Evolutionary conservation across 2,888 invertebrate species (phyloP), one percentile per base, ranked within the genome.

Genomic region (Nomada fabriciana): DNA sequence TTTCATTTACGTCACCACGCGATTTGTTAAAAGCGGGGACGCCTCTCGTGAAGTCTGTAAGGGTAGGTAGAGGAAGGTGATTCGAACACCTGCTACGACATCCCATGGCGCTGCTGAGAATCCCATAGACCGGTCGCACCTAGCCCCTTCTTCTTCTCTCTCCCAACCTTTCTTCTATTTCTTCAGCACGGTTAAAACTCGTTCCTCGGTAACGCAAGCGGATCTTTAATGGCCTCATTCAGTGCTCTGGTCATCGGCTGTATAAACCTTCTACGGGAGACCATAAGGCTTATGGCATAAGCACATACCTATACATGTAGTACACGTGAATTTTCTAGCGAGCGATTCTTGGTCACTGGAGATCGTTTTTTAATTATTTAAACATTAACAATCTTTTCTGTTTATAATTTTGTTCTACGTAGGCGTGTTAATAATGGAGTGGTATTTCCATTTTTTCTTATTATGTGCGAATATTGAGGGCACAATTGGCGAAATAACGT

Each of bases 201-300:
- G 86, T 87, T 88, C 77, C 75, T 73, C 73, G 71, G 70, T 80
- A 86, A 80, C 77, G 65, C 75, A 73, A 80, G 73, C 76, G 81
- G 80, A 82, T 88, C 85, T 79, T 88, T 85, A 85, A 83, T 82
- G 85, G 81, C 82, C 87, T 89, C 79, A 85, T 86, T 82, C 71
- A 47, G 74, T 68, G 76, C 60, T 61, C 77, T 76, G 70, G 72
- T 74, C 76, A 70, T 68, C 55, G 71, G 63, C 86, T 76, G 64
- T 63, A 13, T 52, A 52, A 4, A 53, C 63, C 68, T 76, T 72
- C 61, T 25, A 75, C 43, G 36, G 36, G 10, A 50, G 60, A 47
- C 61, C 74, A 53, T 59, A 36, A 36, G 36, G 36, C 36, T 36
- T 36, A 36, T 36, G 36, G 36, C 36, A 36, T 36, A 69, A 61